A percentile compares a stretch with the other conserved stretches of the same genome.
phyloP scores from a whole-genome alignment of 2,113 vertebrate species.

The Platysteira castanea region DNA sequence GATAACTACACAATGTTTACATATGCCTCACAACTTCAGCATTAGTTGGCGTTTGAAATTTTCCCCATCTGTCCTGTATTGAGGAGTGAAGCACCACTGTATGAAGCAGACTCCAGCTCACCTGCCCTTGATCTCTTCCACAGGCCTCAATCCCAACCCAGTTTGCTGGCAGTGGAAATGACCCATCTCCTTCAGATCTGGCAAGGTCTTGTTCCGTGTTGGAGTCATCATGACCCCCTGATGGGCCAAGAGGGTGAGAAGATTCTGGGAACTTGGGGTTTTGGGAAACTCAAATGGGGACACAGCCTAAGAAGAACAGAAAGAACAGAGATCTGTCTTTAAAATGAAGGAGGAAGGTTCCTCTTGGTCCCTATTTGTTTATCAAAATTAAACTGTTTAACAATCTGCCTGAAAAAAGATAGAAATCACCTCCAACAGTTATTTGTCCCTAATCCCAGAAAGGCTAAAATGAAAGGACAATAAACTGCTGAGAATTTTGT shows the following conservation, averaged over 20 bases:
- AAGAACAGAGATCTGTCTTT: neutral
- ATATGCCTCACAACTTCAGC: neutral
- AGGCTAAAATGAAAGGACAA: neutral
- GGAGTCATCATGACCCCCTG: constrained; percentile 80
- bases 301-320: constrained; percentile 66
- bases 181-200: constrained; percentile 79
- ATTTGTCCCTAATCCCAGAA: neutral
- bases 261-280: constrained; percentile 89
- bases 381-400: neutral
- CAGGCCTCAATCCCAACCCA: constrained; percentile 61
- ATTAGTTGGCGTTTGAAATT: neutral
- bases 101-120: neutral
- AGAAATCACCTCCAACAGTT: neutral
- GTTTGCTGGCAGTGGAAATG: constrained; percentile 72
- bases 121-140: constrained; percentile 76
- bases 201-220: constrained; percentile 76
- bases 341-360: neutral
- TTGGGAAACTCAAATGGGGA: constrained; percentile 89
- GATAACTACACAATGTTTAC: neutral
- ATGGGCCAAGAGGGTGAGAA: constrained; percentile 87
- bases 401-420: neutral
- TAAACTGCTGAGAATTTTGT: neutral
- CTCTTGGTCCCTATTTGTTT: neutral
- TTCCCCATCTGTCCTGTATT: fast-evolving
- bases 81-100: neutral